Evolutionary conservation across 1,140 invertebrate genomes (phyloP).

Genomic region (Bicyclus anynana): DNA sequence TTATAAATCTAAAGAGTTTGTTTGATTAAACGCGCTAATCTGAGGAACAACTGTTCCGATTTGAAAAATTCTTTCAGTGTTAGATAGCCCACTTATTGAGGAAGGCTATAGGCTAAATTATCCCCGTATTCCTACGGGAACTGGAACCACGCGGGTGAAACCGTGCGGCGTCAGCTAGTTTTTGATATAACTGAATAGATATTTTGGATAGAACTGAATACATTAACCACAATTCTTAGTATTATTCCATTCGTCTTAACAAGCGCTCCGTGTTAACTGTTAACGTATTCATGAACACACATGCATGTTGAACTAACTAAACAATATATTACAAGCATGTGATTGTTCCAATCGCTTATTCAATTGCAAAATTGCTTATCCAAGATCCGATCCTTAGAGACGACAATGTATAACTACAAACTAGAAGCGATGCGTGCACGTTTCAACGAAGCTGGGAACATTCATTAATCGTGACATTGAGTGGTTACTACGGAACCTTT

Average conservation of each 20-base stretch:
- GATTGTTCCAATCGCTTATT: conserved; percentile 32
- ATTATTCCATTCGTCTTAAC: conserved; percentile 17
- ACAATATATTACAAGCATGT: conserved; percentile 27
- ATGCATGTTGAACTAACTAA: conserved; percentile 21
- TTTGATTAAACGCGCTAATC: too few species aligned
- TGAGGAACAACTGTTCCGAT: too few species aligned
- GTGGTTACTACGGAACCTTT: background rate
- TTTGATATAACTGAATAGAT: too few species aligned
- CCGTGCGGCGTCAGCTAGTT: too few species aligned
- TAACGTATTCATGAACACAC: conserved; percentile 23
- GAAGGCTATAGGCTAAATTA: too few species aligned
- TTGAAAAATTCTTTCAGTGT: too few species aligned
- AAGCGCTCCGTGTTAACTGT: conserved; percentile 15
- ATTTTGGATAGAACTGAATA: too few species aligned
- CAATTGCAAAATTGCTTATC: conserved; percentile 38
- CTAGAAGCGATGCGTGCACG: background rate
- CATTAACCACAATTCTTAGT: conserved; percentile 3
- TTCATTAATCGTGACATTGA: background rate
- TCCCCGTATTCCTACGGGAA: too few species aligned
- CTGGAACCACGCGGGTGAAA: too few species aligned
- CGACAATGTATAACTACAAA: conserved; percentile 18
- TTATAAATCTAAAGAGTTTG: too few species aligned
- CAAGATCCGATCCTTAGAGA: conserved; percentile 26
- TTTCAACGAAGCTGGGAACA: background rate
- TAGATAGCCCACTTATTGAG: too few species aligned